Evolutionary conservation across 1,140 invertebrate genomes (phyloP), one percentile per base, ranked within the genome.

Genomic region (Bombus sylvicola): DNA sequence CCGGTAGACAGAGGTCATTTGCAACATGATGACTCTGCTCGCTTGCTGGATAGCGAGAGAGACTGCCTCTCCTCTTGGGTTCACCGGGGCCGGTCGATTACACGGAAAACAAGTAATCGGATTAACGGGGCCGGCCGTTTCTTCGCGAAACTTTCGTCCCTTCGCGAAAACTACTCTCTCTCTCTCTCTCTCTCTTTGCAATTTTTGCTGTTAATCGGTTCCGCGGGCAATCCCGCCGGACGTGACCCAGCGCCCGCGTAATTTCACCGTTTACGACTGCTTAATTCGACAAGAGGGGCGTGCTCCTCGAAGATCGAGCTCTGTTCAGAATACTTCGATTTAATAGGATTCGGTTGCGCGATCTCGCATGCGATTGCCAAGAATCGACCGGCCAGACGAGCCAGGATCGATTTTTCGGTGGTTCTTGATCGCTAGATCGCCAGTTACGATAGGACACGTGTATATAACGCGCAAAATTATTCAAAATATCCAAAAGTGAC

Each of bases 1-100:
- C 69, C 59, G 77, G 87, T 85, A 91, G 89, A 39, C 89, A 91
- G 89, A 88, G 87, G 89, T 90, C 89, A 84, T 90, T 90, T 90
- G 86, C 88, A 90, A 88, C 89, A 85, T 81, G 89, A 90, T 90
- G 88, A 89, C 88, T 89, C 77, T 72, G 75, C 76, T 64, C 47
- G 79, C 72, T 22, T 8, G 47, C 31, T 83, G 83, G 76, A 88
- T 80, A 64, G 87, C 69, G 57, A 59, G 57, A 59, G 57, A 28
- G 68, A 37, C 39, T 53, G 57, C 59, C 57, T 85, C 87, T 86
- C 78, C 62, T 53, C 43, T 69, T 22, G 37, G 8, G 39, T 66
- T 74, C 80, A 41, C 81, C 74, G n/a, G 5, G 72, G 47, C 74
- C 87, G 53, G 71, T 68, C 81, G 75, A 90, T 90, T 89, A 86